Evolutionary conservation across 2,888 invertebrate species (phyloP).

Genomic region (Ectemnius continuus): DNA sequence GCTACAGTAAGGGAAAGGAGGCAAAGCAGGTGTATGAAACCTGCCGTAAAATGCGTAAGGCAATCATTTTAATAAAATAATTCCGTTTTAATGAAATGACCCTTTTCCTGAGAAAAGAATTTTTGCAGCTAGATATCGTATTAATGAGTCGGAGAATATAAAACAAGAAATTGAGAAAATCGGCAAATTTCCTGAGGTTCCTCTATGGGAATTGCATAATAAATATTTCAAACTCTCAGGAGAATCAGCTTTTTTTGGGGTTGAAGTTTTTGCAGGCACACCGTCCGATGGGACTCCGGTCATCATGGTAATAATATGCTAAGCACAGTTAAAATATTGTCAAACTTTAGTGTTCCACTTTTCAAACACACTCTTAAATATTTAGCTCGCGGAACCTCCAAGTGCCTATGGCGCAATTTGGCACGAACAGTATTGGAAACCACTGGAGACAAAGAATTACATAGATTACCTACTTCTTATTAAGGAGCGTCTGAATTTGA

Average conservation of each 20-base stretch:
- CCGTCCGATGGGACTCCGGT: background rate
- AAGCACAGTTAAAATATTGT: background rate
- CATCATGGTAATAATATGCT: background rate
- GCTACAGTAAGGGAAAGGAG: background rate
- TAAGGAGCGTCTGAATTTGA: background rate
- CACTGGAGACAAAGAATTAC: background rate
- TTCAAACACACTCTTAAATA: background rate
- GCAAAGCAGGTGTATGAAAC: background rate
- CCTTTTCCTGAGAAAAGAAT: background rate
- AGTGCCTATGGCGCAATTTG: background rate
- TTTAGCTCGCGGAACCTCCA: background rate
- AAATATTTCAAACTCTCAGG: background rate
- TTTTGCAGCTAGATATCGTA: background rate
- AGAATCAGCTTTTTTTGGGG: background rate
- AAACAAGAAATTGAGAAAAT: background rate
- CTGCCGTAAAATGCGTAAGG: background rate
- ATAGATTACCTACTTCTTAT: background rate
- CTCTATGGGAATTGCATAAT: background rate
- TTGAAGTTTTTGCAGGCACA: background rate
- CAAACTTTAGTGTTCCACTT: background rate
- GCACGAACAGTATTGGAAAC: background rate
- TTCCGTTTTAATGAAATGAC: background rate
- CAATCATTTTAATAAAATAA: background rate
- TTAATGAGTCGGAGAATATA: background rate
- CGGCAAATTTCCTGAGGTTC: background rate